A percentile compares a stretch with the other conserved stretches of the same genome.
Conservation (phyloP, 2,888 invertebrate species). For the Acronicta leporina region DNA sequence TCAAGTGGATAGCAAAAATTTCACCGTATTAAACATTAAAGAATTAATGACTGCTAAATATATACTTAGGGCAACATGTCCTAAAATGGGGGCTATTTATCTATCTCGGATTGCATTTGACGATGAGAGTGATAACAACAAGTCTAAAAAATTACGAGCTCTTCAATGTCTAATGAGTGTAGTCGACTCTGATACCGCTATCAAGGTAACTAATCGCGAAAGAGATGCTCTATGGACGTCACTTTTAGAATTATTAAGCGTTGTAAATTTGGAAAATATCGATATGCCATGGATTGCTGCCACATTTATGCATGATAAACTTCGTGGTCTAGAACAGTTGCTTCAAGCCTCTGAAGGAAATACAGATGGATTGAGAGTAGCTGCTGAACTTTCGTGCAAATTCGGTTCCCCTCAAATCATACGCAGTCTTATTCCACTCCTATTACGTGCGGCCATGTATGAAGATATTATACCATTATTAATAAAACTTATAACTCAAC, state of each 20-base stretch:
- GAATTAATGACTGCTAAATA: conserved; percentile 84
- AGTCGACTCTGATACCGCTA: conserved; percentile 81
- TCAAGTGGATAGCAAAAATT: conserved; percentile 65
- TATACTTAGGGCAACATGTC: conserved; percentile 85
- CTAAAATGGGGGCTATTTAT: conserved; percentile 87
- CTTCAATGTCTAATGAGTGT: conserved; percentile 86
- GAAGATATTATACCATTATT: conserved; percentile 82
- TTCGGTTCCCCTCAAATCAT: conserved; percentile 74
- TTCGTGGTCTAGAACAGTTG: conserved; percentile 78
- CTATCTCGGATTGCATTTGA: conserved; percentile 85
- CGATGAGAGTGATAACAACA: conserved; percentile 82
- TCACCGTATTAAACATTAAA: conserved; percentile 70
- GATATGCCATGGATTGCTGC: conserved; percentile 85
- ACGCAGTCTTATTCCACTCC: conserved; percentile 70
- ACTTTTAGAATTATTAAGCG: conserved; percentile 79
- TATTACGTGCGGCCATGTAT: conserved; percentile 73
- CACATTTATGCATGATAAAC: conserved; percentile 81
- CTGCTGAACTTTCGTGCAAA: conserved; percentile 73
- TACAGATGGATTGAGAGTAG: conserved; percentile 74
- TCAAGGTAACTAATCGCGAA: conserved; percentile 81
- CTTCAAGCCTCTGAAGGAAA: conserved; percentile 74
- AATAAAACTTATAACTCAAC: conserved; percentile 71
- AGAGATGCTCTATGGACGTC: conserved; percentile 80
- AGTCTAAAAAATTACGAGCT: conserved; percentile 83
- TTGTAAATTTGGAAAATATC: conserved; percentile 79